Evolutionary conservation across 2,888 invertebrate species (phyloP).

Genomic region (Liposcelis brunnea): DNA sequence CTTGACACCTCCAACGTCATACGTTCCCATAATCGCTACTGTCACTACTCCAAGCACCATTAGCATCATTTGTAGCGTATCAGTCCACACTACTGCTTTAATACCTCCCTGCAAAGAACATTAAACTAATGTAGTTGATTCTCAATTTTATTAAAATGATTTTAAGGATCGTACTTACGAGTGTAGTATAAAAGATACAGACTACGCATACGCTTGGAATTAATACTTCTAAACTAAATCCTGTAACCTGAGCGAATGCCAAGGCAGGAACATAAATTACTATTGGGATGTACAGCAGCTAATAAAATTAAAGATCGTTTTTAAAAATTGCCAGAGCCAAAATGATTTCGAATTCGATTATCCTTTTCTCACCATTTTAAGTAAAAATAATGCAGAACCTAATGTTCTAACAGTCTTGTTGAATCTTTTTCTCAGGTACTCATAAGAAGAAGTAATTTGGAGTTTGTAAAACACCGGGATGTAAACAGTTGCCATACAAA

Average conservation of each 20-base stretch:
- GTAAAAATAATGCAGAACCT: constrained; percentile 49
- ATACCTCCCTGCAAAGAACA: constrained; percentile 50
- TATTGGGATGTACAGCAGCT: constrained; percentile 57
- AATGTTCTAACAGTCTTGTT: constrained; percentile 44
- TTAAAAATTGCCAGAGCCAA: too few relatives aligned
- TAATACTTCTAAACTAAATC: constrained; percentile 59
- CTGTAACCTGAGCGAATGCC: constrained; percentile 74
- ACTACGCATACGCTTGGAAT: constrained; percentile 65
- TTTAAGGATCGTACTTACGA: constrained; percentile 39
- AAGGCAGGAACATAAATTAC: constrained; percentile 78
- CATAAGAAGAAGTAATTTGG: constrained; percentile 56
- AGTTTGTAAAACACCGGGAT: constrained; percentile 57
- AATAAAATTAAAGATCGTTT: constrained; percentile 16
- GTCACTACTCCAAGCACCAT: constrained; percentile 54
- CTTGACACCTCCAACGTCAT: constrained; percentile 41
- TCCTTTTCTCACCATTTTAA: constrained; percentile 50
- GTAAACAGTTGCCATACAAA: constrained; percentile 46
- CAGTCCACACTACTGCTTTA: constrained; percentile 68
- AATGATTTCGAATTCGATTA: too few relatives aligned
- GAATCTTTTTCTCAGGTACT: constrained; percentile 53
- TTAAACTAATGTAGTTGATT: too few relatives aligned
- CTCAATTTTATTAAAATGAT: too few relatives aligned
- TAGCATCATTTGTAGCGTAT: constrained; percentile 53
- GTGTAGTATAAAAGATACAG: constrained; percentile 84
- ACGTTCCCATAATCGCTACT: constrained; percentile 46